phyloP scores from a whole-genome alignment of 2,888 invertebrate genomes.

The Nomada hirtipes region DNA sequence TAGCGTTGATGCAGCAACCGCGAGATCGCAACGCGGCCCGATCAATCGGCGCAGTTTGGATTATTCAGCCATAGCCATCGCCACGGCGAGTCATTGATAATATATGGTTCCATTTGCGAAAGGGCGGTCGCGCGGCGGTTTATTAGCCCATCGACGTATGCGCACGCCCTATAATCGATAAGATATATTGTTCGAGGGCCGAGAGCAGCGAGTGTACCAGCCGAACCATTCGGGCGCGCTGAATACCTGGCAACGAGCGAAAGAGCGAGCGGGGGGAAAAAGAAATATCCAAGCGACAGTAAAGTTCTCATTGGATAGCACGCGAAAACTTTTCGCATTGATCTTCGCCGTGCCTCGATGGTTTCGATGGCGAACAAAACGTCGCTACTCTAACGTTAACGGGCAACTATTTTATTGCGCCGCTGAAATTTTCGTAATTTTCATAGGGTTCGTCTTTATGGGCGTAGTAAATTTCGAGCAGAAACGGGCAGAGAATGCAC shows the following conservation, averaged over 20 bases:
- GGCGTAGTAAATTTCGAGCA: background rate
- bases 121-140: slow-evolving; percentile 45
- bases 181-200: slow-evolving; percentile 37
- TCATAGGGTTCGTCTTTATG: background rate
- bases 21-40: slow-evolving; percentile 7
- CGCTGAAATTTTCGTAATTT: slow-evolving; percentile 22
- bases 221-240: slow-evolving; percentile 3
- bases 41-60: slow-evolving; percentile 54
- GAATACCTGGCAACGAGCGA: background rate
- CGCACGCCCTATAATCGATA: slow-evolving; percentile 51
- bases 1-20: slow-evolving; percentile 40
- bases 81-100: slow-evolving; percentile 65
- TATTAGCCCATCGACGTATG: slow-evolving; percentile 63
- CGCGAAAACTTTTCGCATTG: slow-evolving; percentile 26
- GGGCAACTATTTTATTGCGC: slow-evolving; percentile 11
- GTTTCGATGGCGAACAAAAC: slow-evolving; percentile 13
- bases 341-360: slow-evolving; percentile 6
- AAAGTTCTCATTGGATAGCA: slow-evolving; percentile 22
- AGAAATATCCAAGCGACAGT: background rate
- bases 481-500: background rate
- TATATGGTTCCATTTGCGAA: slow-evolving; percentile 64
- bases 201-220: background rate
- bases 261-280: background rate
- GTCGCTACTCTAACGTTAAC: background rate
- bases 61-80: slow-evolving; percentile 58